Conservation (phyloP, 2,113 vertebrate genomes). For the Phycodurus eques region DNA sequence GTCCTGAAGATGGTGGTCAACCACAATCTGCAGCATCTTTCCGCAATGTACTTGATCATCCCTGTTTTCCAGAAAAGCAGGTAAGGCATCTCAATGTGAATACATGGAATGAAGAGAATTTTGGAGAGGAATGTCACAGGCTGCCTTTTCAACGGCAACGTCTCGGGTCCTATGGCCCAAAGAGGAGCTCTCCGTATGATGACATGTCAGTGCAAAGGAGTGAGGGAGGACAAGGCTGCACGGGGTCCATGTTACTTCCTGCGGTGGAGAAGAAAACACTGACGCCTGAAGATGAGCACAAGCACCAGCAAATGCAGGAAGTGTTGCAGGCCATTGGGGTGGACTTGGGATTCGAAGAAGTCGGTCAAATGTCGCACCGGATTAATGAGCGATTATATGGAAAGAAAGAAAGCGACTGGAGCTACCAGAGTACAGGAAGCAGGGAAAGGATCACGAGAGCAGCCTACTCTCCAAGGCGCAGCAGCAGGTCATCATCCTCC, state of each 20-base stretch:
- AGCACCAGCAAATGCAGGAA: conserved; percentile 53
- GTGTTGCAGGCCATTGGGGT: conserved; percentile 64
- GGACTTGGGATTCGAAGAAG: conserved; percentile 61
- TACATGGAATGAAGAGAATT: conserved; percentile 16
- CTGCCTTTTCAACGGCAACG: neutral
- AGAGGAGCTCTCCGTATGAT: neutral
- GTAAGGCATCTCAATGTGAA: conserved; percentile 3
- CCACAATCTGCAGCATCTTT: conserved; percentile 11
- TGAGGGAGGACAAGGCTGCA: neutral
- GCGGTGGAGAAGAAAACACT: conserved; percentile 11
- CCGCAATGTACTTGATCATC: neutral
- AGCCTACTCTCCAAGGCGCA: conserved; percentile 6
- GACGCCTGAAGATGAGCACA: conserved; percentile 46
- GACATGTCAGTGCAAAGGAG: conserved; percentile 8
- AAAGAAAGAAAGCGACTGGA: conserved; percentile 34
- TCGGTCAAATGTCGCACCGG: conserved; percentile 63
- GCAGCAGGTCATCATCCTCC: conserved; percentile 23
- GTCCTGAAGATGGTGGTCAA: neutral
- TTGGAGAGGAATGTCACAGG: conserved; percentile 1
- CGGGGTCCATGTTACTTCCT: conserved; percentile 29
- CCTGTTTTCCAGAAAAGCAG: conserved; percentile 14
- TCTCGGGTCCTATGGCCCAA: conserved; percentile 19
- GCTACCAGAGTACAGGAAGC: neutral
- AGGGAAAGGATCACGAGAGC: conserved; percentile 13
- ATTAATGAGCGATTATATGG: conserved; percentile 67